These are phyloP conservation scores for Oreochromis aureus DNA, from an alignment of 2,113 vertebrate genomes.

Conservation along the genomic window DNA sequence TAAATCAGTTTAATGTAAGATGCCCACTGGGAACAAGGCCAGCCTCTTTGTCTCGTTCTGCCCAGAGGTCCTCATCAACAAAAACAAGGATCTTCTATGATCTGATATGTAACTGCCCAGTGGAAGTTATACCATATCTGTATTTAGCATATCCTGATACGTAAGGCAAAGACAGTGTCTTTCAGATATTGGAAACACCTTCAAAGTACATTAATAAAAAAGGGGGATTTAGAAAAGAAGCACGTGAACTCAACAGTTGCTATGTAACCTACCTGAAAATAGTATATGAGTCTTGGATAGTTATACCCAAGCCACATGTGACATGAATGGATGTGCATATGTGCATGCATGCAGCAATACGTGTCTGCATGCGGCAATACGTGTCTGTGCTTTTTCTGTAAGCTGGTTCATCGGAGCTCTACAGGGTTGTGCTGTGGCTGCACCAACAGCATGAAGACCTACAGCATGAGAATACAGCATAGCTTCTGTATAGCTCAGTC, in stretches of 20 bases:
- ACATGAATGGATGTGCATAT: not conserved
- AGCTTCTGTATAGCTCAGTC: not conserved
- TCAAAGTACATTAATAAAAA: not conserved
- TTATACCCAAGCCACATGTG: not conserved
- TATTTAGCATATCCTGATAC: not conserved
- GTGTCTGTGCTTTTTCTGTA: not conserved
- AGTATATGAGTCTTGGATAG: not conserved
- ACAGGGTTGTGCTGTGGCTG: not conserved
- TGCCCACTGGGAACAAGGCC: not conserved
- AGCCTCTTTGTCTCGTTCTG: fast-evolving
- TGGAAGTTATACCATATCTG: not conserved
- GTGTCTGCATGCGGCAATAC: not conserved
- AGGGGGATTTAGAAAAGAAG: not conserved
- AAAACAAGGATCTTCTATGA: not conserved
- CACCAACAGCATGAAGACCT: not conserved
- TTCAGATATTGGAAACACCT: not conserved
- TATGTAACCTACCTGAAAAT: not conserved
- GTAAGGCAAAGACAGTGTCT: not conserved
- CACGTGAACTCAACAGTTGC: fast-evolving
- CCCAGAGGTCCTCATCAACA: not conserved
- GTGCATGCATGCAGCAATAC: not conserved
- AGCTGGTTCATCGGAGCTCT: not conserved
- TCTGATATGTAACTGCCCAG: not conserved
- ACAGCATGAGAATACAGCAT: not conserved
- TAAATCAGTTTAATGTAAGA: not conserved